A percentile compares a stretch with the other conserved stretches of the same genome.
Evolutionary conservation across 1,140 invertebrate species (phyloP).

Genomic region (Homalodisca vitripennis): DNA sequence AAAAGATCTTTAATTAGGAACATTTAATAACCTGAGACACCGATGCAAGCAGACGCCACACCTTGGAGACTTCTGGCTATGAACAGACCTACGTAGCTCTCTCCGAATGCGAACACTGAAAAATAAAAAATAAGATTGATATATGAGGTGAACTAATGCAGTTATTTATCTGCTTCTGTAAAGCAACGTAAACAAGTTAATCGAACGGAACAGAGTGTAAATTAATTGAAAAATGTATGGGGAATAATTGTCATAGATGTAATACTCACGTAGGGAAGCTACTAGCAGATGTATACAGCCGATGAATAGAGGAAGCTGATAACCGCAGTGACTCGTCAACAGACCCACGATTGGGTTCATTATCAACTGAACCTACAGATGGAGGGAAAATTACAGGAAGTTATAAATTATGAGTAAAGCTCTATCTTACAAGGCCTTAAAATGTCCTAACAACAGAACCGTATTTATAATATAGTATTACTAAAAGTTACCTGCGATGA

Average conservation of each 20-base stretch:
- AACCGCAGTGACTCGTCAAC: slow-evolving; percentile 67
- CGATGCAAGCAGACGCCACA: slow-evolving; percentile 78
- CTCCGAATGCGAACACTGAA: slow-evolving; percentile 79
- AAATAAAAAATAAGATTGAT: slow-evolving; percentile 36
- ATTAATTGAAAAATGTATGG: no score
- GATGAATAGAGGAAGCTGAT: slow-evolving; percentile 76
- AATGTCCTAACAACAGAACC: no score
- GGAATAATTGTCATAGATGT: no score
- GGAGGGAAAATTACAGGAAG: neutral
- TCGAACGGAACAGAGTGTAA: no score
- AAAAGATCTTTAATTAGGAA: no score
- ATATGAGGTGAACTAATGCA: neutral
- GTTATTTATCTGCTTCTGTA: neutral
- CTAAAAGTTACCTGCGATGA: no score
- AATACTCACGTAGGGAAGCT: slow-evolving; percentile 74
- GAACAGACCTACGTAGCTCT: slow-evolving; percentile 70
- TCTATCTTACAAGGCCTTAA: no score
- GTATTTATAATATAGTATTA: no score
- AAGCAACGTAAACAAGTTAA: no score
- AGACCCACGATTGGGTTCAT: slow-evolving; percentile 80
- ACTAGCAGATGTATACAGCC: slow-evolving; percentile 79
- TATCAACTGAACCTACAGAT: slow-evolving; percentile 68
- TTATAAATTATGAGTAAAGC: no score
- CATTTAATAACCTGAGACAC: slow-evolving; percentile 73
- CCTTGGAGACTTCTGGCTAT: slow-evolving; percentile 83